Conservation (phyloP, 1,140 invertebrate species). For the Eumeta japonica region DNA sequence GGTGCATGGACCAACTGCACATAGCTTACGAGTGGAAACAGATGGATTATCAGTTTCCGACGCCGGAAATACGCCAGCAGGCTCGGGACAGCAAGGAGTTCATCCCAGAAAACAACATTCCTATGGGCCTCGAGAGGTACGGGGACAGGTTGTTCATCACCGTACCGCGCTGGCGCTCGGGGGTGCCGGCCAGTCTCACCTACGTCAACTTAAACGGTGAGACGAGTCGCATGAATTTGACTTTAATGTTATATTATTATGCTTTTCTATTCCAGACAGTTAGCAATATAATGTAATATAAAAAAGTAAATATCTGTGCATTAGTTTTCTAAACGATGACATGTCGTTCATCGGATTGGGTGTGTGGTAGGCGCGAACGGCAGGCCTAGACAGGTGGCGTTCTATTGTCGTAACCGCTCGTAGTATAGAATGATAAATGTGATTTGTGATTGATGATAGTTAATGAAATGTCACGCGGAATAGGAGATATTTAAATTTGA, state of each 20-base stretch:
- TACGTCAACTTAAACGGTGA: constrained; percentile 71
- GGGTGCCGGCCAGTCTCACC: constrained; percentile 71
- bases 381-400: too few species aligned
- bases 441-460: too few species aligned
- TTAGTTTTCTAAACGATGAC: too few species aligned
- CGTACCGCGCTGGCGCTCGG: constrained; percentile 70
- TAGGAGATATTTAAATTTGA: too few species aligned
- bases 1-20: constrained; percentile 65
- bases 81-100: constrained; percentile 59
- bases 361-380: too few species aligned
- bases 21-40: constrained; percentile 71
- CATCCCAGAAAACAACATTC: constrained; percentile 67
- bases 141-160: constrained; percentile 67
- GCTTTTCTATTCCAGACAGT: neutral
- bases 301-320: neutral
- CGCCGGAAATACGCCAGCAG: constrained; percentile 51
- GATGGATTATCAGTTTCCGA: constrained; percentile 67
- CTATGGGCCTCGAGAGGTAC: constrained; percentile 68
- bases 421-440: too few species aligned
- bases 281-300: neutral
- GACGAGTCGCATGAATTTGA: too few species aligned
- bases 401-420: too few species aligned
- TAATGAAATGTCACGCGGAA: too few species aligned
- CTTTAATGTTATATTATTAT: neutral
- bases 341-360: too few species aligned